A percentile compares a stretch with the other conserved stretches of the same genome.
Conservation (phyloP, 2,113 vertebrate species). For the Butorides virescens region DNA sequence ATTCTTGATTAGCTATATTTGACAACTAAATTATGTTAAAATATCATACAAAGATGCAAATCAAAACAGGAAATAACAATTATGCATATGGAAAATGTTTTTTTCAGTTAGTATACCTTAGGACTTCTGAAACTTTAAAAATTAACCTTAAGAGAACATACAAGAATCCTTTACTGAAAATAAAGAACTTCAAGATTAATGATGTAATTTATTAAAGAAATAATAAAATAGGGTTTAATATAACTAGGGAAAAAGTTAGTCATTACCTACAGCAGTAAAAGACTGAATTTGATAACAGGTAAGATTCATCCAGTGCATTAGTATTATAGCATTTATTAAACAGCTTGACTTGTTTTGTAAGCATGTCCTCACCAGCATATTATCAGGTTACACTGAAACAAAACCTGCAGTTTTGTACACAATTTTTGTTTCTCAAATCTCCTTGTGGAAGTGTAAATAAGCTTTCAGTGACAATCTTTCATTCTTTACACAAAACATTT, state of each 20-base stretch:
- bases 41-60: not conserved
- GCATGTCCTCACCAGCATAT: not conserved
- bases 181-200: not conserved
- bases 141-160: not conserved
- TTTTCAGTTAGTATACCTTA: not conserved
- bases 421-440: not conserved
- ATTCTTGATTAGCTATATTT: not conserved
- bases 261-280: not conserved
- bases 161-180: not conserved
- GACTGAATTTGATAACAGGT: not conserved
- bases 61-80: not conserved
- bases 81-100: accelerated
- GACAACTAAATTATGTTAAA: not conserved
- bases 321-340: not conserved
- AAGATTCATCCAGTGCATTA: not conserved
- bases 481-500: not conserved
- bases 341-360: not conserved
- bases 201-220: not conserved
- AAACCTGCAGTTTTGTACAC: not conserved
- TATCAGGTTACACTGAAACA: not conserved
- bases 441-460: not conserved
- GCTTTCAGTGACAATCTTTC: not conserved
- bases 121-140: not conserved
- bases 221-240: not conserved
- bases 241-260: not conserved